Conservation (phyloP, 2,888 invertebrate genomes). For the Anorthoa munda region DNA sequence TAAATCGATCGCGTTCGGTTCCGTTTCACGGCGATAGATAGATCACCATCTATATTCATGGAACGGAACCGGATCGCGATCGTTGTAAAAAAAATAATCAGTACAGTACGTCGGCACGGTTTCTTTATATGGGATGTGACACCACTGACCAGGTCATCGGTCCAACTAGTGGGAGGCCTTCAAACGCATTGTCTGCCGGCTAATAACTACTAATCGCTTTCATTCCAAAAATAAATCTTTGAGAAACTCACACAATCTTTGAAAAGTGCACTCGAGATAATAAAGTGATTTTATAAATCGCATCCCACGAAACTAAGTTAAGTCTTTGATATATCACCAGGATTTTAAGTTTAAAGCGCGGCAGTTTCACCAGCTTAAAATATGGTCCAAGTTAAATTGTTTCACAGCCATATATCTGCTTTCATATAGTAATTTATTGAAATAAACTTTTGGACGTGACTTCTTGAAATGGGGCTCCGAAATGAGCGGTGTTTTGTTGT, state of each 20-base stretch:
- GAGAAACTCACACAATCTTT: neutral
- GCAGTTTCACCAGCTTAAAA: slow-evolving; percentile 61
- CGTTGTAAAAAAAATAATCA: no score
- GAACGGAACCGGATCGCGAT: no score
- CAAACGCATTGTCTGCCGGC: no score
- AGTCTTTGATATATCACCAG: slow-evolving; percentile 51
- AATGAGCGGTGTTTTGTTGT: slow-evolving; percentile 1
- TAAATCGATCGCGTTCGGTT: no score
- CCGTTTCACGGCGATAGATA: no score
- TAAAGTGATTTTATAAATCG: slow-evolving; percentile 25
- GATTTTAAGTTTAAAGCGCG: slow-evolving; percentile 57
- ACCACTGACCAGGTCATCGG: no score
- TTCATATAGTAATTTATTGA: slow-evolving; percentile 59
- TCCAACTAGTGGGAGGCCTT: no score
- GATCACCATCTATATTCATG: no score
- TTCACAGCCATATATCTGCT: slow-evolving; percentile 52
- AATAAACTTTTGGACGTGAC: slow-evolving; percentile 61
- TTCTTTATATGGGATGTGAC: no score
- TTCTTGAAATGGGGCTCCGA: slow-evolving; percentile 37
- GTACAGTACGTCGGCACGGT: no score
- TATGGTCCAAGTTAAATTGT: slow-evolving; percentile 71
- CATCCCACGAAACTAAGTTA: slow-evolving; percentile 33
- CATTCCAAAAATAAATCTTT: neutral
- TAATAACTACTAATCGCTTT: neutral
- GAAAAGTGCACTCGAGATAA: slow-evolving; percentile 30